Evolutionary conservation across 2,113 vertebrate genomes (phyloP).

Genomic region (Okapia johnstoni): DNA sequence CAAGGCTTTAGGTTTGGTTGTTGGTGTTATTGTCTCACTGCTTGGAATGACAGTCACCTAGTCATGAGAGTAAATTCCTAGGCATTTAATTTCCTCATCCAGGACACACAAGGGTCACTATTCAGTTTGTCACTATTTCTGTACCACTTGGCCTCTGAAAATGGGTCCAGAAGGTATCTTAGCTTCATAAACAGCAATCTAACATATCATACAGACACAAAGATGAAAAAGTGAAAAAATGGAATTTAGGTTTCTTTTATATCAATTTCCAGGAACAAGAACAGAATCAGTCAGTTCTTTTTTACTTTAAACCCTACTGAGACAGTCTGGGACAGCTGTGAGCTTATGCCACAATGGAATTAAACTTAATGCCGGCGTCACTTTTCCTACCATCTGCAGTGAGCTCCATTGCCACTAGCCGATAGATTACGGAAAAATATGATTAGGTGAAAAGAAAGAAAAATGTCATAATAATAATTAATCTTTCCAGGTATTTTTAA

Average conservation of each 20-base stretch:
- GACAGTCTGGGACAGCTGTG: neutral
- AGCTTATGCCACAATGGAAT: fast-evolving
- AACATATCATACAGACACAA: neutral
- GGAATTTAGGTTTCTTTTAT: neutral
- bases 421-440: neutral
- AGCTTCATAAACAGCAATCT: neutral
- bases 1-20: neutral
- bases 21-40: neutral
- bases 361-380: neutral
- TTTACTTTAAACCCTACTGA: neutral
- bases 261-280: neutral
- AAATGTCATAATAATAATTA: neutral
- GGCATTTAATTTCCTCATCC: neutral
- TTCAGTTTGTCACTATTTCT: neutral
- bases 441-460: neutral
- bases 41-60: neutral
- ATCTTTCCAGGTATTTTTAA: neutral
- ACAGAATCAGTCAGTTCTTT: neutral
- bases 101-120: neutral
- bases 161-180: neutral
- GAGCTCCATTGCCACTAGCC: neutral
- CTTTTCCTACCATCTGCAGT: neutral
- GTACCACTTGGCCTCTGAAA: neutral
- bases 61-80: neutral
- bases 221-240: neutral